Evolutionary conservation across 30 jellyfish, hydroid and myxozoan genomes (phyloP).

Genomic region (Aurelia sp.): DNA sequence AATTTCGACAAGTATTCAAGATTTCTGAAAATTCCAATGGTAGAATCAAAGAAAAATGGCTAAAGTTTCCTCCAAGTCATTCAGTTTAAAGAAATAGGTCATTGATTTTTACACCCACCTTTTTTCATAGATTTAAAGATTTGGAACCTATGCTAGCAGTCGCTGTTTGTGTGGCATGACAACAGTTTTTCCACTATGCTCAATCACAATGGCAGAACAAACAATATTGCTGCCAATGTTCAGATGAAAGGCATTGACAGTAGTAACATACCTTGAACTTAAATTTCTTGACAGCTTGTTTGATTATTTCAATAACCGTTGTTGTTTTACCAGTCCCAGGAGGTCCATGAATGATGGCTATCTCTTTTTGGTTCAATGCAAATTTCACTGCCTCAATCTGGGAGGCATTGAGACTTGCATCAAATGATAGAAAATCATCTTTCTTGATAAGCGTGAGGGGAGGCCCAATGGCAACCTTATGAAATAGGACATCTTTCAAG

Average conservation of each 20-base stretch:
- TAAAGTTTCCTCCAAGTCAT: too few relatives aligned
- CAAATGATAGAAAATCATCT: conserved; percentile 32
- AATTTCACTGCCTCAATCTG: conserved; percentile 87
- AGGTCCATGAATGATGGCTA: conserved; percentile 95
- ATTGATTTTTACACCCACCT: too few relatives aligned
- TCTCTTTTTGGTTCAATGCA: conserved; percentile 78
- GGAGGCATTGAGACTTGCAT: conserved; percentile 62
- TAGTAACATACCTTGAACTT: conserved; percentile 72
- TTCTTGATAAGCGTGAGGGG: conserved; percentile 35
- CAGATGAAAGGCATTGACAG: not conserved
- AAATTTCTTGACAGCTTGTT: conserved; percentile 76
- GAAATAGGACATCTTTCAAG: conserved; percentile 62
- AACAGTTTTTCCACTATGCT: too few relatives aligned
- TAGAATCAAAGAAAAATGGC: too few relatives aligned
- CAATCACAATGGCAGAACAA: too few relatives aligned
- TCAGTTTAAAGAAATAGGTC: too few relatives aligned
- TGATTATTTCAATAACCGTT: conserved; percentile 84
- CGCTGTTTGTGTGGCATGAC: too few relatives aligned
- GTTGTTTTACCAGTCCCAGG: conserved; percentile 99
- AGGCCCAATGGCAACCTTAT: conserved; percentile 17
- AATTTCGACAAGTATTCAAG: too few relatives aligned
- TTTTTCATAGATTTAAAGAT: too few relatives aligned
- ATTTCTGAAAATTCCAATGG: too few relatives aligned
- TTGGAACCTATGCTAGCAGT: too few relatives aligned
- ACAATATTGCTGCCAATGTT: not conserved